These are phyloP conservation scores for Turnix velox DNA, from an alignment of 2,113 vertebrate genomes.

Conservation along the genomic window DNA sequence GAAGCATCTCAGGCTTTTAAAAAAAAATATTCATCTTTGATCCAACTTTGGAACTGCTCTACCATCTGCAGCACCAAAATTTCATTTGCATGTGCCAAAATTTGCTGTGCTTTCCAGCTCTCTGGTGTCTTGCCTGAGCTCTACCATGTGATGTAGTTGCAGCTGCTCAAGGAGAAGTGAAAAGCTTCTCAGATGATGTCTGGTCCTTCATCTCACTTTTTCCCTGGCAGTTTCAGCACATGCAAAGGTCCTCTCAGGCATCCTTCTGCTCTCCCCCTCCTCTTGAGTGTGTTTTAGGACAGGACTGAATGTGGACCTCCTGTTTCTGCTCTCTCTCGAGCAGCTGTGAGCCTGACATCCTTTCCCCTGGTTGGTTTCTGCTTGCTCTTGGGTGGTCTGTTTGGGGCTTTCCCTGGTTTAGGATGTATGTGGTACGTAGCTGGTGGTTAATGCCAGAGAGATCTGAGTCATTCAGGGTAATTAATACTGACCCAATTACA, in stretches of 20 bases:
- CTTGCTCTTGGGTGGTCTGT: background rate
- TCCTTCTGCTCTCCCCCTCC: background rate
- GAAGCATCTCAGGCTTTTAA: background rate
- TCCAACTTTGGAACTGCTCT: background rate
- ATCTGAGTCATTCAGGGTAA: background rate
- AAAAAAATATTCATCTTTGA: fast-evolving
- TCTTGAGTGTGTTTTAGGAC: background rate
- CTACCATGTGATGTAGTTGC: background rate
- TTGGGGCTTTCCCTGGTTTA: background rate
- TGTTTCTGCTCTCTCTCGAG: background rate
- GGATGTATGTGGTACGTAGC: background rate
- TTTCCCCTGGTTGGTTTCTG: background rate
- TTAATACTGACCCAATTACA: slow-evolving; percentile 49
- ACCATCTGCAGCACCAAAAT: background rate
- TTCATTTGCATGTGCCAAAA: background rate
- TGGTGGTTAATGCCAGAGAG: background rate
- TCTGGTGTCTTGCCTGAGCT: background rate
- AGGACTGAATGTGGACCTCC: background rate
- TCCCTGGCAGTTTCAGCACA: background rate
- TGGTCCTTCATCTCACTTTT: background rate
- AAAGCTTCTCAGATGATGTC: background rate
- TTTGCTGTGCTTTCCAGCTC: background rate
- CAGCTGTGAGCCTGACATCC: background rate
- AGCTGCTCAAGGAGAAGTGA: background rate
- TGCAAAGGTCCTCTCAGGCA: fast-evolving